phyloP scores from a whole-genome alignment of 1,140 invertebrate genomes.

The Vanessa tameamea region DNA sequence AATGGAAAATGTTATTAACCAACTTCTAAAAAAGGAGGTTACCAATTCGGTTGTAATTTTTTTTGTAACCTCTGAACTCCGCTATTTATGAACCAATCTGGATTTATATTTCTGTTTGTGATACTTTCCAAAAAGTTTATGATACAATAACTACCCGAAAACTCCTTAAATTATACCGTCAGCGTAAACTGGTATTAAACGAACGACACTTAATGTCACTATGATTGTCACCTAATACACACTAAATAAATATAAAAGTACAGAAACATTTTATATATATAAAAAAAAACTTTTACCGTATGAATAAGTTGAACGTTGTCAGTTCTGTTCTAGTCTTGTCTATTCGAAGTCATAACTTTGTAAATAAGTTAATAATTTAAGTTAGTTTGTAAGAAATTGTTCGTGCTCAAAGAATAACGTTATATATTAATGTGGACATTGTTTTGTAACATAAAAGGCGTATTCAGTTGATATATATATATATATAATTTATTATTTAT shows the following conservation, averaged over 20 bases:
- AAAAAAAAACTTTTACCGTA: neutral
- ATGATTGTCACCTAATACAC: no score
- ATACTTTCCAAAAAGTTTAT: no score
- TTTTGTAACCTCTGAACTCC: no score
- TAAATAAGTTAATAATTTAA: slow-evolving; percentile 8
- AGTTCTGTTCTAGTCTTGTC: slow-evolving; percentile 17
- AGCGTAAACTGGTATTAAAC: no score
- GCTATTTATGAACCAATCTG: no score
- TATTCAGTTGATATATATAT: slow-evolving; percentile 6
- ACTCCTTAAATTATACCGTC: no score
- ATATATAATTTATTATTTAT: neutral
- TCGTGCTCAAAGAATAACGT: neutral
- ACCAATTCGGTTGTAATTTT: no score
- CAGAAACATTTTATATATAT: neutral
- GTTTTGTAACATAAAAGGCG: slow-evolving; percentile 18
- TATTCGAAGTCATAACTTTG: slow-evolving; percentile 1
- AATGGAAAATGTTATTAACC: no score
- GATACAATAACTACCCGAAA: no score
- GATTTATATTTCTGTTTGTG: no score
- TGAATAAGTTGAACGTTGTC: slow-evolving; percentile 9
- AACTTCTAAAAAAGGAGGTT: no score
- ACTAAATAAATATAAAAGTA: neutral
- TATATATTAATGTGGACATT: slow-evolving; percentile 4
- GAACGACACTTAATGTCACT: no score
- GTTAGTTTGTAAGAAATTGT: slow-evolving; percentile 17